These are phyloP conservation scores for Tenualosa ilisha DNA, from an alignment of 2,797 vertebrate species.

Conservation along the genomic window DNA sequence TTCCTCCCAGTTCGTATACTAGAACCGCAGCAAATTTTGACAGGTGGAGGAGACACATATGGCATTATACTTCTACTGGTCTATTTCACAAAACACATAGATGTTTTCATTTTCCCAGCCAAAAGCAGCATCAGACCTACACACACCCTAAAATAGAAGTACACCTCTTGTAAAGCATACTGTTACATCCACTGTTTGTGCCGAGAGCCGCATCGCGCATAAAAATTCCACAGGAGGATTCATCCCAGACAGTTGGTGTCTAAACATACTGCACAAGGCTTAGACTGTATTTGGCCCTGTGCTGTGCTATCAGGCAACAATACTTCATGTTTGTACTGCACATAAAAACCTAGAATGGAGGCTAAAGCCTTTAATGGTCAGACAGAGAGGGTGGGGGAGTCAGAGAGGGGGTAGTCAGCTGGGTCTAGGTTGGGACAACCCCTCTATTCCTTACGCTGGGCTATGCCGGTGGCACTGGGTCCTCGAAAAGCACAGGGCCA, in stretches of 20 bases:
- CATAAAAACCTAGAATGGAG: not conserved
- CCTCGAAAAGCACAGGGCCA: slow-evolving; percentile 8
- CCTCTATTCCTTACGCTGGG: slow-evolving; percentile 21
- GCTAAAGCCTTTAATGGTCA: slow-evolving; percentile 16
- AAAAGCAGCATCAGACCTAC: not conserved
- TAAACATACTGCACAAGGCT: not conserved
- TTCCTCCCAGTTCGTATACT: not conserved
- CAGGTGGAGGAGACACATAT: not conserved
- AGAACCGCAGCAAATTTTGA: not conserved
- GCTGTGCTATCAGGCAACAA: not conserved
- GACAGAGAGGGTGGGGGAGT: not conserved
- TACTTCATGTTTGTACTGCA: not conserved
- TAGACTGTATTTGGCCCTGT: not conserved
- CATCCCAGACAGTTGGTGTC: not conserved
- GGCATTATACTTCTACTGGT: not conserved
- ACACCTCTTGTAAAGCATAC: not conserved
- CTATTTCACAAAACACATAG: not conserved
- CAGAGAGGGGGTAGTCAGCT: not conserved
- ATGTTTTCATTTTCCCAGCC: not conserved
- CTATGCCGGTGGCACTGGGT: not conserved
- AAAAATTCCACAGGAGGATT: not conserved
- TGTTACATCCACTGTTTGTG: not conserved
- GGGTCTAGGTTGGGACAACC: slow-evolving; percentile 10
- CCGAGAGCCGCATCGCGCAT: not conserved
- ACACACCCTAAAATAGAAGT: not conserved